Evolutionary conservation across 2,888 invertebrate species (phyloP).

Genomic region (Steinernema carpocapsae): DNA sequence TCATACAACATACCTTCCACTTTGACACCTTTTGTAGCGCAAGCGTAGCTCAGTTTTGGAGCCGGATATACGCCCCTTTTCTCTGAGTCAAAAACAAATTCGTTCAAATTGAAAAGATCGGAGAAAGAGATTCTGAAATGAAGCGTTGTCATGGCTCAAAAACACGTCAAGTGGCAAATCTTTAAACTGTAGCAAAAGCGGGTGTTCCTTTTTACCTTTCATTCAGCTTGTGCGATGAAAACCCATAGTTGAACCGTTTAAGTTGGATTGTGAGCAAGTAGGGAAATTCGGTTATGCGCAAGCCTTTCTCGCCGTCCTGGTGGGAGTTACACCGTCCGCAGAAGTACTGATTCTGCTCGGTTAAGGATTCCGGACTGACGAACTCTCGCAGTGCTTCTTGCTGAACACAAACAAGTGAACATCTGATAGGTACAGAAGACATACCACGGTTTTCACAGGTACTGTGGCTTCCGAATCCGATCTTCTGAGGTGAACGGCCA

Average conservation of each 20-base stretch:
- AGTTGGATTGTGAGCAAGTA: slow-evolving; percentile 85
- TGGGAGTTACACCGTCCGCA: slow-evolving; percentile 85
- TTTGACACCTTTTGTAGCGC: slow-evolving; percentile 39
- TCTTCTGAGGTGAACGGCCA: slow-evolving; percentile 75
- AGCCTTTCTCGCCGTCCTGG: slow-evolving; percentile 86
- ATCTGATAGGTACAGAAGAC: slow-evolving; percentile 54
- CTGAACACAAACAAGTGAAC: slow-evolving; percentile 68
- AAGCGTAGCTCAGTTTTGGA: slow-evolving; percentile 41
- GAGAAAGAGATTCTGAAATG: slow-evolving; percentile 76
- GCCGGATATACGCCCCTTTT: slow-evolving; percentile 5
- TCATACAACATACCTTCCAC: not conserved
- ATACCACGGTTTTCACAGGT: slow-evolving; percentile 78
- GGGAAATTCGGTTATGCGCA: slow-evolving; percentile 84
- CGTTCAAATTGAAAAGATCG: slow-evolving; percentile 80
- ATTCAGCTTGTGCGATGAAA: slow-evolving; percentile 76
- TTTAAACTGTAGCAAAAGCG: not conserved
- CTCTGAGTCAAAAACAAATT: slow-evolving; percentile 73
- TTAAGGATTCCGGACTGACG: slow-evolving; percentile 82
- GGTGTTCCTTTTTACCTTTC: slow-evolving; percentile 76
- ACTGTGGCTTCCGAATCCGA: slow-evolving; percentile 76
- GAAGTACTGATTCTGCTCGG: slow-evolving; percentile 84
- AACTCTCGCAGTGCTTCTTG: slow-evolving; percentile 84
- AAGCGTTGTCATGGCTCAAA: too few species aligned
- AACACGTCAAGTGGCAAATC: too few species aligned
- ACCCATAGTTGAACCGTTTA: slow-evolving; percentile 85